phyloP scores from a whole-genome alignment of 2,113 vertebrate species.

The Calcarius ornatus region DNA sequence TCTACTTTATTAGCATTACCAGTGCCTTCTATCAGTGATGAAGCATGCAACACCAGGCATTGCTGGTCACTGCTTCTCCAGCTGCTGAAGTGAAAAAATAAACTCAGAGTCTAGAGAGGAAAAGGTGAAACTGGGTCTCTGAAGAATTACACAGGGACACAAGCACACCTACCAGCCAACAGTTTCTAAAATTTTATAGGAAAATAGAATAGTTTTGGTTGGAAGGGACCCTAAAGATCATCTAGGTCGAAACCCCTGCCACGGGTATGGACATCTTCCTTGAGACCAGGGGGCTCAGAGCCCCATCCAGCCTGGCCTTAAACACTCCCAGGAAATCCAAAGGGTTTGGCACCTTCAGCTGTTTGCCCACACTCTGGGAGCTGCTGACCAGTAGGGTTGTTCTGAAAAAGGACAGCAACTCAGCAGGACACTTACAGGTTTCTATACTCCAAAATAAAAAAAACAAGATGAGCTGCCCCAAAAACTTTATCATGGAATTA shows the following conservation, averaged over 20 bases:
- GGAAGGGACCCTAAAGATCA: background rate
- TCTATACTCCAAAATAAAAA: background rate
- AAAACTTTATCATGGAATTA: background rate
- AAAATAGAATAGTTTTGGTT: background rate
- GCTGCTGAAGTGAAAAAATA: background rate
- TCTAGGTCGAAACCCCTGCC: accelerated
- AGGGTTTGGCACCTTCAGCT: background rate
- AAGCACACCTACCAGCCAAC: background rate
- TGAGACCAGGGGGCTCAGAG: background rate
- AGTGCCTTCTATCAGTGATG: background rate
- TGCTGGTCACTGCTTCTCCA: background rate
- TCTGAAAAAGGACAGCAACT: background rate
- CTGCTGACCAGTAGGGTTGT: background rate
- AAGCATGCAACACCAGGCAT: background rate
- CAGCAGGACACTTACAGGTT: accelerated
- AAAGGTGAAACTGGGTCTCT: background rate
- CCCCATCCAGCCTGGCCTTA: background rate
- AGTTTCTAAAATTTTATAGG: background rate
- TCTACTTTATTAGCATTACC: background rate
- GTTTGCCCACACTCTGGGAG: background rate
- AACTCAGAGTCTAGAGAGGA: background rate
- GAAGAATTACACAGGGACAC: background rate
- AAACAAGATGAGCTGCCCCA: background rate
- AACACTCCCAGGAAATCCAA: background rate
- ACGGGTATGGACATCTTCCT: background rate